A percentile compares a stretch with the other conserved stretches of the same genome.
These are phyloP conservation scores for Aphaenogaster rudis DNA, from an alignment of 1,140 invertebrate species.

Conservation along the genomic window DNA sequence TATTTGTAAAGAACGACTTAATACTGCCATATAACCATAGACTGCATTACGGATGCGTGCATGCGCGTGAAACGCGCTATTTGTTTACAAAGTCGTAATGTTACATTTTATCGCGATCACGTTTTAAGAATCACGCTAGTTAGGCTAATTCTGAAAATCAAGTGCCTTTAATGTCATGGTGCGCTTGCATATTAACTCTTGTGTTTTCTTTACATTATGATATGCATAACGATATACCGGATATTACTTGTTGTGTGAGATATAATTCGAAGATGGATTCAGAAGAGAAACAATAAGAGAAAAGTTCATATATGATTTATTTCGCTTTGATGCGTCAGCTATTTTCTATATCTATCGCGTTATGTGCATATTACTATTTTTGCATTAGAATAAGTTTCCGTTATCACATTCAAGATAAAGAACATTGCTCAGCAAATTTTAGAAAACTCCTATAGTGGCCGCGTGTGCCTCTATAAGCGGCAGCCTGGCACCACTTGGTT, in stretches of 20 bases:
- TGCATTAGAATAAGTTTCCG: not conserved
- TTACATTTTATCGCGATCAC: conserved; percentile 27
- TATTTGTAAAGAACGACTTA: conserved; percentile 73
- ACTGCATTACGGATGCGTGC: conserved; percentile 67
- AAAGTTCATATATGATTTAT: not conserved
- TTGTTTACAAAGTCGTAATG: conserved; percentile 49
- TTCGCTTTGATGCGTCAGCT: not conserved
- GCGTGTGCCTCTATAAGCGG: too few relatives aligned
- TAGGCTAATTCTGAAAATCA: conserved; percentile 63
- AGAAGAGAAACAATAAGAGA: not conserved
- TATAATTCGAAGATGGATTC: not conserved
- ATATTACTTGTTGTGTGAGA: not conserved
- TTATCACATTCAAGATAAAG: conserved; percentile 5
- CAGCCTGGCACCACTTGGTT: too few relatives aligned
- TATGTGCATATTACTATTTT: not conserved
- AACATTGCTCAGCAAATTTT: not conserved
- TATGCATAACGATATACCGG: not conserved
- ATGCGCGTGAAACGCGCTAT: conserved; percentile 20
- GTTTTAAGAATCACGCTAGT: conserved; percentile 19
- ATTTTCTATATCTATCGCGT: not conserved
- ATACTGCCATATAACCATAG: conserved; percentile 82
- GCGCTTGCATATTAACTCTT: conserved; percentile 49
- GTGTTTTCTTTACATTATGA: conserved; percentile 21
- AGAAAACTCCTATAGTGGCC: not conserved
- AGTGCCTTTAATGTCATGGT: conserved; percentile 71